Evolutionary conservation across 2,888 invertebrate species (phyloP).

Genomic region (Epinotia bilunana): DNA sequence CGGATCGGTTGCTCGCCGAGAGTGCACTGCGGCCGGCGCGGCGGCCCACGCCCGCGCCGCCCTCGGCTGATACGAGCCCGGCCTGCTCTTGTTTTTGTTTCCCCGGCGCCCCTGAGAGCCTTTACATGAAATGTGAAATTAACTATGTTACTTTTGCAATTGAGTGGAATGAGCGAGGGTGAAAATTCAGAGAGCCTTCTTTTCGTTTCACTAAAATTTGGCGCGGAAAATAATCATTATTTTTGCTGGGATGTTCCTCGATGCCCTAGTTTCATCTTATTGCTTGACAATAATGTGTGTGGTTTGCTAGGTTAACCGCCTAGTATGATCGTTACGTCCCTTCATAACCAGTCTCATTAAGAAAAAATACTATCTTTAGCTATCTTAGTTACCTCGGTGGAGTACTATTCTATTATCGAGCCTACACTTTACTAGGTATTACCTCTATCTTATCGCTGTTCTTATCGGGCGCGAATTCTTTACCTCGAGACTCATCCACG

Average conservation of each 20-base stretch:
- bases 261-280: not conserved
- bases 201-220: not conserved
- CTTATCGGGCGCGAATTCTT: slow-evolving; percentile 39
- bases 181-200: not conserved
- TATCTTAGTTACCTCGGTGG: not conserved
- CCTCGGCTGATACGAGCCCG: slow-evolving; percentile 59
- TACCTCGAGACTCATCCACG: slow-evolving; percentile 28
- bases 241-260: slow-evolving; percentile 1
- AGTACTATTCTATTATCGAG: slow-evolving; percentile 18
- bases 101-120: slow-evolving; percentile 52
- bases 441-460: slow-evolving; percentile 35
- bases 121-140: slow-evolving; percentile 42
- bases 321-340: not conserved
- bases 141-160: slow-evolving; percentile 50
- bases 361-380: not conserved
- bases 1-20: slow-evolving; percentile 66
- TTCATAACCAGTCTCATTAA: not conserved
- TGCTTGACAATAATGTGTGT: not conserved
- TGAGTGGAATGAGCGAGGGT: slow-evolving; percentile 45
- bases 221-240: not conserved
- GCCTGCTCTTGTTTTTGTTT: slow-evolving; percentile 61
- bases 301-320: not conserved
- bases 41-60: slow-evolving; percentile 56
- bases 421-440: slow-evolving; percentile 22
- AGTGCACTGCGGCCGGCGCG: slow-evolving; percentile 69